A percentile compares a stretch with the other conserved stretches of the same genome.
These are phyloP conservation scores for Aplysia californica DNA, from an alignment of 1,140 invertebrate genomes.

Conservation along the genomic window DNA sequence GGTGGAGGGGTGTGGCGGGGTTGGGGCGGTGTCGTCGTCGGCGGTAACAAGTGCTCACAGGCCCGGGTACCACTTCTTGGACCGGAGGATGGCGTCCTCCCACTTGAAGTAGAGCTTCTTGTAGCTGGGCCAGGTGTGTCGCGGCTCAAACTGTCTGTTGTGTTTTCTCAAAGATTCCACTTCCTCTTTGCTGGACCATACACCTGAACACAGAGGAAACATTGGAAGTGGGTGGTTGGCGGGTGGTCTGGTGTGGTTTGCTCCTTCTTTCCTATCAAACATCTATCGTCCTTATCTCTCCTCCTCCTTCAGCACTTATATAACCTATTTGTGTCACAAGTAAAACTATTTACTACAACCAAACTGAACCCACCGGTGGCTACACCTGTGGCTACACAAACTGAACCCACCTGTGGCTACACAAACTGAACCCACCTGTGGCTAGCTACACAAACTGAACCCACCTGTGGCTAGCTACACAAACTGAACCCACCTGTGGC, in stretches of 20 bases:
- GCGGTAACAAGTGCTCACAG: too few relatives aligned
- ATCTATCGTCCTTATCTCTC: neutral
- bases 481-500: too few relatives aligned
- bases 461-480: neutral
- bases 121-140: slow-evolving; percentile 36
- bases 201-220: slow-evolving; percentile 70
- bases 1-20: too few relatives aligned
- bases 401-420: neutral
- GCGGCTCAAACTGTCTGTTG: slow-evolving; percentile 73
- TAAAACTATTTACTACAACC: neutral
- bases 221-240: neutral
- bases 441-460: neutral
- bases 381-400: too few relatives aligned
- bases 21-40: too few relatives aligned
- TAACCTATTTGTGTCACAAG: neutral
- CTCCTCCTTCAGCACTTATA: neutral
- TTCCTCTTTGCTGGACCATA: slow-evolving; percentile 80
- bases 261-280: neutral
- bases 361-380: too few relatives aligned
- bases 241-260: neutral
- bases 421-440: neutral
- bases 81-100: slow-evolving; percentile 77
- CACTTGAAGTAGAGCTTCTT: slow-evolving; percentile 68
- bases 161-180: slow-evolving; percentile 73
- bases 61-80: slow-evolving; percentile 52